A percentile compares a stretch with the other conserved stretches of the same genome.
These are phyloP conservation scores for Ptilorrhoa leucosticta DNA, from an alignment of 2,113 vertebrate genomes.

Conservation along the genomic window DNA sequence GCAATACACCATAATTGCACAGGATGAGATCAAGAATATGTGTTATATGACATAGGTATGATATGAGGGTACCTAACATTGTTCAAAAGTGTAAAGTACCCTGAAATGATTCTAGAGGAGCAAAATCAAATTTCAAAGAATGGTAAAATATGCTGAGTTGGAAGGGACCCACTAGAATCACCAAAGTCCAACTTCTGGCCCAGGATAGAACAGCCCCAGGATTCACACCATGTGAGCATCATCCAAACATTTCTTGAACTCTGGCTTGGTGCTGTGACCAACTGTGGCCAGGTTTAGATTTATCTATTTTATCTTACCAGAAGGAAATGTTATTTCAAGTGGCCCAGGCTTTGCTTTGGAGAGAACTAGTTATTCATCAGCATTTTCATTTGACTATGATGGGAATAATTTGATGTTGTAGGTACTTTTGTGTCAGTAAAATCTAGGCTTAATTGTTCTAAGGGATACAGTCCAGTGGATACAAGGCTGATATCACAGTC, in stretches of 20 bases:
- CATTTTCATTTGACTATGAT: not conserved
- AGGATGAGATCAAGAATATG: not conserved
- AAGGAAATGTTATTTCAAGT: not conserved
- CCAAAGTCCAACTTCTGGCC: not conserved
- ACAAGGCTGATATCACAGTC: not conserved
- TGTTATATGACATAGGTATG: not conserved
- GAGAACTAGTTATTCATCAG: not conserved
- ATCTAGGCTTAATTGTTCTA: not conserved
- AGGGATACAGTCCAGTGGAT: not conserved
- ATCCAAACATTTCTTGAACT: not conserved
- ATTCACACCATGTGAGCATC: not conserved
- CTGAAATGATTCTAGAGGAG: not conserved
- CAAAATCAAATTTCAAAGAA: not conserved
- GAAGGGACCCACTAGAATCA: not conserved
- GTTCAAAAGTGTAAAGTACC: not conserved
- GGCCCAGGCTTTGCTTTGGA: not conserved
- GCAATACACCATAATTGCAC: not conserved
- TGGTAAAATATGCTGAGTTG: not conserved
- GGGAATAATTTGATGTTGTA: not conserved
- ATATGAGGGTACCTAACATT: not conserved
- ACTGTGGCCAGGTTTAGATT: not conserved
- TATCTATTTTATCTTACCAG: not conserved
- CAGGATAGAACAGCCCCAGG: not conserved
- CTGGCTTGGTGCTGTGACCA: not conserved
- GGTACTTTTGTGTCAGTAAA: not conserved